Evolutionary conservation across 2,797 vertebrate species (phyloP), one percentile per base, ranked within the genome.

Genomic region (Sarcophilus harrisii): DNA sequence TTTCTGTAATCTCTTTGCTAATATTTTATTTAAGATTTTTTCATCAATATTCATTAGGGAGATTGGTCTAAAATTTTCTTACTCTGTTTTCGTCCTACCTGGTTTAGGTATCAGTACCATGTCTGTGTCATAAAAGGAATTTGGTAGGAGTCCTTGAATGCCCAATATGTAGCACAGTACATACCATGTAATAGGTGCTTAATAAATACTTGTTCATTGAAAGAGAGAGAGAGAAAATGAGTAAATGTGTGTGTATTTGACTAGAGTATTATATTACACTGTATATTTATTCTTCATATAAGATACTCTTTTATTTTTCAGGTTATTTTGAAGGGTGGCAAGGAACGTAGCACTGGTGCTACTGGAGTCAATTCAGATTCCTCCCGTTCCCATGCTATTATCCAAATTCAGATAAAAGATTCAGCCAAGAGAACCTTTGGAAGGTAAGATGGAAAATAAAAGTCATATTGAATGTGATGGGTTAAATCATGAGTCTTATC

Each of bases 311-410:
- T 97, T 98, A 30, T 96, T 97, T 96, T 97, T 91, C 95, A 99
- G 99, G 98, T 99, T 93, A 99, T 99, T 97, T 98, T 99, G 95
- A 99, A 98, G 91, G 99, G 99, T 5, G 99, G 99, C 54, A 99
- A 99, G 94, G 99, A 99, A 90, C 99, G 99, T 62, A 99, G 99
- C 96, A 99, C 99, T 0, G 99, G 99, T 32, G 98, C 98, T 90
- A 99, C 99, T 57, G 99, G 99, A 45, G 99, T 99, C 94, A 99
- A 99, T 96, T 98, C 99, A 0, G 98, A 99, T 96, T 99, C 99
- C 14, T 99, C 99, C 94, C 99, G 99, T 90, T 99, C 99, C 55
- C 99, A 99, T 73, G 99, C 99, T n/a, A 97, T 99, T 97, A 99
- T 99, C 97, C 99, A 99, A 98, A 99, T 99, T 97, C 99, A 99